Evolutionary conservation across 2,888 invertebrate genomes (phyloP).

Genomic region (Eremobia ochroleuca): DNA sequence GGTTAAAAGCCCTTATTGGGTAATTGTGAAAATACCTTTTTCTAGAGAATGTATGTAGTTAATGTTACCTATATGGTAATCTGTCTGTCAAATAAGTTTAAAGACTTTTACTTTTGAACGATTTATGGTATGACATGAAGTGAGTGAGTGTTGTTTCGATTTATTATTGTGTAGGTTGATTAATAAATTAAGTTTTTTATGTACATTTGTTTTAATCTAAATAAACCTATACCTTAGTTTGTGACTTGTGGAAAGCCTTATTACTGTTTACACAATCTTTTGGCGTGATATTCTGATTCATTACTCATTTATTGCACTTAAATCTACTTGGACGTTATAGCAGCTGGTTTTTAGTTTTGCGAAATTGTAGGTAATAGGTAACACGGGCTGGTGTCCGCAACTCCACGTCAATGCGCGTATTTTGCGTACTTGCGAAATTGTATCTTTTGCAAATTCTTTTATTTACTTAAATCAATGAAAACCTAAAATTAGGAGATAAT

Average conservation of each 20-base stretch:
- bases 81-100: background rate
- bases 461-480: too few species aligned
- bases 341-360: constrained; percentile 1
- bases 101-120: background rate
- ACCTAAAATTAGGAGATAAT: too few species aligned
- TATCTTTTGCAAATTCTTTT: too few species aligned
- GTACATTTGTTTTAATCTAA: too few species aligned
- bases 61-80: background rate
- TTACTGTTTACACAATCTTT: background rate
- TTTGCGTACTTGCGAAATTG: too few species aligned
- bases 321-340: background rate
- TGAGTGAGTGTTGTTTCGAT: constrained; percentile 5
- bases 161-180: background rate
- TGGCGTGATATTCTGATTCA: background rate
- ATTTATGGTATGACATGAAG: background rate
- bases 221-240: background rate
- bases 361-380: too few species aligned
- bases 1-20: background rate
- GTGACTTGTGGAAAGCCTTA: background rate
- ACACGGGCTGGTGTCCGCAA: too few species aligned
- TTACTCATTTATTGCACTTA: background rate
- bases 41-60: background rate
- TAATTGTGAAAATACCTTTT: background rate
- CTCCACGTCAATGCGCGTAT: too few species aligned
- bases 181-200: constrained; percentile 1